Evolutionary conservation across 2,113 vertebrate genomes (phyloP).

Genomic region (Marcusenius ussheri): DNA sequence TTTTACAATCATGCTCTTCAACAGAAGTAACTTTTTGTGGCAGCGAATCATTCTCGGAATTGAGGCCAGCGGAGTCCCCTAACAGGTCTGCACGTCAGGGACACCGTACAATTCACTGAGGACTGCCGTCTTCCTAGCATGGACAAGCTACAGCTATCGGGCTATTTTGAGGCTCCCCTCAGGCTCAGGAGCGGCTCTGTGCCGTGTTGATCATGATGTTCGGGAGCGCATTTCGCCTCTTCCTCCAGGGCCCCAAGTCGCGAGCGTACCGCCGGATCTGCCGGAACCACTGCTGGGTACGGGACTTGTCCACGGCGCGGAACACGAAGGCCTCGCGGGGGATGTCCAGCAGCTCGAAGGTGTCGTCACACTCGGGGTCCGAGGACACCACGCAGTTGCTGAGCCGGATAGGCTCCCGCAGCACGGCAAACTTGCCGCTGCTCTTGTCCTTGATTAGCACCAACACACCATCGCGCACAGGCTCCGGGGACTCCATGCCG

Average conservation of each 20-base stretch:
- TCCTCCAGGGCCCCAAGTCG: constrained; percentile 80
- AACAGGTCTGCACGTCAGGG: not conserved
- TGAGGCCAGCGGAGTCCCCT: not conserved
- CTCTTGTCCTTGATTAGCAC: constrained; percentile 86
- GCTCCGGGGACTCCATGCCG: constrained; percentile 24
- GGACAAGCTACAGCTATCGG: not conserved
- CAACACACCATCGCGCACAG: constrained; percentile 70
- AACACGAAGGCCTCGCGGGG: constrained; percentile 79
- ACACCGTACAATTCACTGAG: not conserved
- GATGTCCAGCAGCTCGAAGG: constrained; percentile 83
- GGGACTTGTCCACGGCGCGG: constrained; percentile 72
- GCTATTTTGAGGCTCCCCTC: not conserved
- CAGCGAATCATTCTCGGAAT: constrained; percentile 38
- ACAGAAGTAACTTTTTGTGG: constrained; percentile 32
- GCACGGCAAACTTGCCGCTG: constrained; percentile 76
- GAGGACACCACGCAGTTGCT: constrained; percentile 79
- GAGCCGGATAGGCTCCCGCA: constrained; percentile 78
- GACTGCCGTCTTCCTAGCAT: not conserved
- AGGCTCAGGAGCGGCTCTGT: constrained; percentile 70
- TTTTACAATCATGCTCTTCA: constrained; percentile 42
- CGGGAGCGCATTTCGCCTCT: constrained; percentile 78
- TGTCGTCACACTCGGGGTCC: constrained; percentile 76
- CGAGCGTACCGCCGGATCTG: constrained; percentile 72
- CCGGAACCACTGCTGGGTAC: constrained; percentile 83
- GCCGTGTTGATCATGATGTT: constrained; percentile 89